Evolutionary conservation across 2,888 invertebrate species (phyloP).

Genomic region (Cephus rjabovi): DNA sequence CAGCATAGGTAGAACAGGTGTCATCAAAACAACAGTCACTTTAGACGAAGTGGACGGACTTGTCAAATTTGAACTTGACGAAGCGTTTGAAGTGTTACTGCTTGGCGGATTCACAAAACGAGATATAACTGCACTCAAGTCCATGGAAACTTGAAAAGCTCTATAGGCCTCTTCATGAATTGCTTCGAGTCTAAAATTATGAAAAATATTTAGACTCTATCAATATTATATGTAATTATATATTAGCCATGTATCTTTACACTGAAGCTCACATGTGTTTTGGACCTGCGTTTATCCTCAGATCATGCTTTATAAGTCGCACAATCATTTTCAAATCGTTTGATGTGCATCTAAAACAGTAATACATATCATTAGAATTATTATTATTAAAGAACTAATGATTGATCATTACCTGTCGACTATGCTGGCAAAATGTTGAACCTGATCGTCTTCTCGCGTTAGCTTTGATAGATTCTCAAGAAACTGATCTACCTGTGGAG

Average conservation of each 20-base stretch:
- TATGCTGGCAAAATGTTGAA: constrained; percentile 79
- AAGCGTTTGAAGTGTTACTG: constrained; percentile 10
- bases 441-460: constrained; percentile 91
- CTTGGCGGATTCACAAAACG: constrained; percentile 35
- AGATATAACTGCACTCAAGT: constrained; percentile 81
- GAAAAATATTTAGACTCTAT: neutral
- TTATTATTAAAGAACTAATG: neutral
- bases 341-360: constrained; percentile 75
- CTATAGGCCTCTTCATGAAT: constrained; percentile 89
- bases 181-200: constrained; percentile 75
- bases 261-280: constrained; percentile 79
- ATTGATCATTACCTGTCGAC: constrained; percentile 67
- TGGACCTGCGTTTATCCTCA: constrained; percentile 92
- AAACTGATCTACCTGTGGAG: constrained; percentile 75
- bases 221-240: neutral
- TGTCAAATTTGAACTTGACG: constrained; percentile 9
- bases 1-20: constrained; percentile 93
- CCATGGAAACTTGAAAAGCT: constrained; percentile 87
- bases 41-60: constrained; percentile 27
- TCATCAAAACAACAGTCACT: constrained; percentile 79
- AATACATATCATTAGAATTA: neutral
- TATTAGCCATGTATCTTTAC: neutral
- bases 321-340: constrained; percentile 89
- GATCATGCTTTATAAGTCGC: constrained; percentile 89
- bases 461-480: constrained; percentile 79